Base-by-base conservation (phyloP, 2,888 invertebrate genomes). In the Nipponacmea schrenckii region DNA sequence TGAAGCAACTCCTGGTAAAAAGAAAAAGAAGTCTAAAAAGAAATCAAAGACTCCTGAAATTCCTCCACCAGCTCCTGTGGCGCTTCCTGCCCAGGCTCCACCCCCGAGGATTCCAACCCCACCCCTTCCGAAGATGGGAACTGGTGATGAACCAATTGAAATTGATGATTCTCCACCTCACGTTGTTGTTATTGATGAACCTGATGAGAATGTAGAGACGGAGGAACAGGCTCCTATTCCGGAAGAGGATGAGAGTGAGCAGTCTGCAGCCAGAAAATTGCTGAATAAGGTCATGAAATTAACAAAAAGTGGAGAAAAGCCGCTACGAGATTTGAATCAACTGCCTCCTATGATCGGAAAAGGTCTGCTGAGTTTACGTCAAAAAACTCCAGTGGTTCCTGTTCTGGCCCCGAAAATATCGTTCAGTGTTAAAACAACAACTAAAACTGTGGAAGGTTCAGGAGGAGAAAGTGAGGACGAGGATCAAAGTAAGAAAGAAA, bases 391-490 rank as follows among this genome's bases (percentile, higher is more conserved):
- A 39, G 39, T 10, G 4, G 45, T 63, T 26, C 56, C 44, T n/a
- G 31, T 20, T 2, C 70, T 70, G 26, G 24, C 65, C 45, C 68
- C 62, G 56, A 74, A 74, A 26, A 66, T 72, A 1, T 72, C 72
- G 17, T 74, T 74, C 48, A 64, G 64, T 24, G 48, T 74, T 4
- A 74, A 72, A 39, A 48, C 72, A 20, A 70, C 62, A 17, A 72
- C 70, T 50, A 66, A 68, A 39, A 56, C 68, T 62, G 62, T 68
- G 15, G 56, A 56, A 20, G 56, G 56, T 10, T 56, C 56, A 56
- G 56, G 56, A 24, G 56, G 56, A 3, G 56, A 56, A 20, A 24
- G 20, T 56, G 56, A 56, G 10, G 56, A 56, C n/a, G 56, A 56
- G 12, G 56, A 56, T 5, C 56, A 56, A 56, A 20, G 24, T 24